Conservation (phyloP, 2,113 vertebrate genomes). For the Cynoglossus semilaevis region DNA sequence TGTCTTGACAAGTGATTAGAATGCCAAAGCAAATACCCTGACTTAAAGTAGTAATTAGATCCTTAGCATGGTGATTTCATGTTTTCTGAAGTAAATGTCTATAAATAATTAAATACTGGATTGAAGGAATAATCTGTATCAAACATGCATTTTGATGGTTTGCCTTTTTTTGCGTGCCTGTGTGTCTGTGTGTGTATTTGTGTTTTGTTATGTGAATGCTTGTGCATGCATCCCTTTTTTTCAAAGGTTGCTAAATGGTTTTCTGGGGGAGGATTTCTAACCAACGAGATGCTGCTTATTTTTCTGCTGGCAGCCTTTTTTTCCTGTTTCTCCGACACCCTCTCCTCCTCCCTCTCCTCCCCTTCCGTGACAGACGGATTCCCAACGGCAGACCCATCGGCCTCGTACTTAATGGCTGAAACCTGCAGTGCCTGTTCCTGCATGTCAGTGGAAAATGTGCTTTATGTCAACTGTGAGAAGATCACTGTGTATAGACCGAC, state of each 20-base stretch:
- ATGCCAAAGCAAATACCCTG: constrained; percentile 7
- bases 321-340: constrained; percentile 64
- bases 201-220: constrained; percentile 27
- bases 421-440: constrained; percentile 97
- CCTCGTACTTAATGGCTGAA: constrained; percentile 85
- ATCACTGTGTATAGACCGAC: constrained; percentile 94
- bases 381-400: constrained; percentile 57
- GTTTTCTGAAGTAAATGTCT: too few species aligned
- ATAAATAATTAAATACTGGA: not conserved
- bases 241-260: constrained; percentile 81
- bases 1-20: constrained; percentile 4
- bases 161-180: constrained; percentile 31
- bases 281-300: constrained; percentile 96
- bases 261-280: constrained; percentile 88
- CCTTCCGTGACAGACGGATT: constrained; percentile 59
- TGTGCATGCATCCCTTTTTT: constrained; percentile 40
- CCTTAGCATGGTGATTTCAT: too few species aligned
- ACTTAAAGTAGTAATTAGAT: too few species aligned
- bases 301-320: constrained; percentile 92
- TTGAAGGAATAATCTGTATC: constrained; percentile 1
- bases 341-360: constrained; percentile 67
- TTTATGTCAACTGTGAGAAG: constrained; percentile 98
- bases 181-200: constrained; percentile 17
- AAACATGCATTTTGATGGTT: constrained; percentile 40
- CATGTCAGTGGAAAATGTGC: constrained; percentile 95